Conservation (phyloP, 2,797 vertebrate genomes). For the Pseudochirops corinnae region DNA sequence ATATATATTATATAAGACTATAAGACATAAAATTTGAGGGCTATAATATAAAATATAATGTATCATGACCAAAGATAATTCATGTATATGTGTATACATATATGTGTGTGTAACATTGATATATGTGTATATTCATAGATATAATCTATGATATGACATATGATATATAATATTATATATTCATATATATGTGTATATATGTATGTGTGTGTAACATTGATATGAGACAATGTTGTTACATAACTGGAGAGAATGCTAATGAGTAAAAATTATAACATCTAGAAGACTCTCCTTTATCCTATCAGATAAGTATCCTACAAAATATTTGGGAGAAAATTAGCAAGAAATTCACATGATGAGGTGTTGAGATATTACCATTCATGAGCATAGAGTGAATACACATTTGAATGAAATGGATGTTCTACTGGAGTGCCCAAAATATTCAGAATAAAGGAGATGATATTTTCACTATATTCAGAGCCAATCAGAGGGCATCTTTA, state of each 20-base stretch:
- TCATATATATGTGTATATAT: no score
- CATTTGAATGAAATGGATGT: background rate
- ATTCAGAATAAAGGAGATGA: background rate
- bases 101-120: no score
- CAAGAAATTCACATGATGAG: background rate
- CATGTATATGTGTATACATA: background rate
- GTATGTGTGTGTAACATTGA: background rate
- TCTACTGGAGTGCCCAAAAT: background rate
- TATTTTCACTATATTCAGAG: background rate
- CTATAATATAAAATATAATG: background rate
- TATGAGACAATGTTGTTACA: background rate
- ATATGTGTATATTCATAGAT: no score
- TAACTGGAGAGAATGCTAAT: background rate
- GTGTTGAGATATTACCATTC: background rate
- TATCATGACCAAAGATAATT: background rate
- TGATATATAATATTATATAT: no score
- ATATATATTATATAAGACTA: background rate
- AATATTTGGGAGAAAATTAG: background rate
- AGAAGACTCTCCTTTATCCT: background rate
- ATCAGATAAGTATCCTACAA: background rate
- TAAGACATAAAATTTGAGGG: background rate
- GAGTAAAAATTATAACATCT: background rate
- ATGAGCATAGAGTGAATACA: background rate
- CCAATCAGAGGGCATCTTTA: background rate
- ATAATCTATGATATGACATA: no score